Conservation (phyloP, 1,140 invertebrate genomes). For the Cydia pomonella region DNA sequence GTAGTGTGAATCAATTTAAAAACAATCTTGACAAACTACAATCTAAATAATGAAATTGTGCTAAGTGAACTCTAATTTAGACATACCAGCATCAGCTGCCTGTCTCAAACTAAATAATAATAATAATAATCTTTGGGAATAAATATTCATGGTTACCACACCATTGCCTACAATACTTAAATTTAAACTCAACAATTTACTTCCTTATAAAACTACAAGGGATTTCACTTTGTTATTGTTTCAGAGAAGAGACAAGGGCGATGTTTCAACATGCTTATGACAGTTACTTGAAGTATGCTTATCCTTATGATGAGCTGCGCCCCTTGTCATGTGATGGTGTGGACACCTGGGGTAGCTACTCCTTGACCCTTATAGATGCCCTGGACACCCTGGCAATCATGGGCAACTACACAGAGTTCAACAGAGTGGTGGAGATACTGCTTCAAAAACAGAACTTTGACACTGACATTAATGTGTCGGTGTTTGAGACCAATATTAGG, state of each 20-base stretch:
- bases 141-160: too few species aligned
- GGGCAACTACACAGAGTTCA: constrained; percentile 97
- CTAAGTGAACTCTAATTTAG: too few species aligned
- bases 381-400: constrained; percentile 97
- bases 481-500: constrained; percentile 99
- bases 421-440: constrained; percentile 92
- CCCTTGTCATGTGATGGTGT: constrained; percentile 97
- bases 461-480: constrained; percentile 98
- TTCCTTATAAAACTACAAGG: neutral
- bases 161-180: too few species aligned
- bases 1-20: too few species aligned
- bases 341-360: constrained; percentile 99
- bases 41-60: too few species aligned
- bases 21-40: too few species aligned
- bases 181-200: too few species aligned
- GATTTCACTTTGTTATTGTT: constrained; percentile 46
- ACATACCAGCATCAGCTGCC: too few species aligned
- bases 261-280: constrained; percentile 99
- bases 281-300: constrained; percentile 96
- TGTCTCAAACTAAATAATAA: too few species aligned
- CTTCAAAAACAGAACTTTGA: constrained; percentile 94
- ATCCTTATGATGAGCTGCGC: constrained; percentile 97
- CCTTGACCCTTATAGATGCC: constrained; percentile 97
- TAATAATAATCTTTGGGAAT: too few species aligned
- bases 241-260: constrained; percentile 89